Conservation (phyloP, 2,113 vertebrate species). For the Apeltes quadracus region DNA sequence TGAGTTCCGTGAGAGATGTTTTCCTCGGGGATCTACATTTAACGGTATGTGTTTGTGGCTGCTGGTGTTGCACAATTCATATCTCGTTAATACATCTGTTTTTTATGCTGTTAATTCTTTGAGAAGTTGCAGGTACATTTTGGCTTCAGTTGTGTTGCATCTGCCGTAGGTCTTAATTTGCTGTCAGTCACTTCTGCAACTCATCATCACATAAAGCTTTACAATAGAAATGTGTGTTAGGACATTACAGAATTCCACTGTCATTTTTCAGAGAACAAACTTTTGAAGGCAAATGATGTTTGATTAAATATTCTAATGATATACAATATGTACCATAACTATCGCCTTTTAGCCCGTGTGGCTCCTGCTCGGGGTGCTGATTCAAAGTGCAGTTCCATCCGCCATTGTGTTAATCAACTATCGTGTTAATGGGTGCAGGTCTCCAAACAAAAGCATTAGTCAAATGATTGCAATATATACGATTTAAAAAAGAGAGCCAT, state of each 20-base stretch:
- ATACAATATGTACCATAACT: background rate
- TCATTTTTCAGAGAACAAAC: background rate
- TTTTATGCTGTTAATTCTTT: background rate
- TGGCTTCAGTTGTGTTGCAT: background rate
- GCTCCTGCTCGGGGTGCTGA: background rate
- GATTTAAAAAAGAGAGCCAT: background rate
- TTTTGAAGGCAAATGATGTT: background rate
- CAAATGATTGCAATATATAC: background rate
- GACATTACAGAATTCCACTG: background rate
- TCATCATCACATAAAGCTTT: background rate
- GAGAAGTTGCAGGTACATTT: background rate
- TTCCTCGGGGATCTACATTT: background rate
- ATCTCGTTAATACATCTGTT: background rate
- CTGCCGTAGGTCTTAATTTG: background rate
- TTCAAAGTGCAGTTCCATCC: background rate
- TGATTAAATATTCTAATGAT: background rate
- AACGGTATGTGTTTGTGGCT: background rate
- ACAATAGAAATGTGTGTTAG: background rate
- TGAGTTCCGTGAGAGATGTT: background rate
- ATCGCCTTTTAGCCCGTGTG: background rate
- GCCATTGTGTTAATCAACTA: background rate
- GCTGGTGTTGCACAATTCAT: background rate
- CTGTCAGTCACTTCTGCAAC: background rate
- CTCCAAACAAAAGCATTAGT: background rate
- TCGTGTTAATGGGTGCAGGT: background rate